These are phyloP conservation scores for Oxyteleia sp. DNA, from an alignment of 2,888 invertebrate species.

Conservation along the genomic window DNA sequence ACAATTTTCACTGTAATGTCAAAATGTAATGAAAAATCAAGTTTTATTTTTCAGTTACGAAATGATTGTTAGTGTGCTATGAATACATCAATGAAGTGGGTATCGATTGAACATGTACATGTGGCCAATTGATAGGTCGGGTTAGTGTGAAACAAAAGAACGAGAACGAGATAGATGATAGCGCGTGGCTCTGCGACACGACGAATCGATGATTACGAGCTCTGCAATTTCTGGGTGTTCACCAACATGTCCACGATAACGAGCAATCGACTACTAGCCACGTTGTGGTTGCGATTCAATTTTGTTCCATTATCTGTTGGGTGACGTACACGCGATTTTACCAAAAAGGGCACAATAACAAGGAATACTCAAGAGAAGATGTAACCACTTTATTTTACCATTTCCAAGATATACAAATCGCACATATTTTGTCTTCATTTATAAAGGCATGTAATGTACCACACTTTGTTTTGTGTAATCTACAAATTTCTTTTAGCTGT, in stretches of 20 bases:
- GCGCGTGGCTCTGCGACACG: constrained; percentile 5
- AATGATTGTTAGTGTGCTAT: constrained; percentile 13
- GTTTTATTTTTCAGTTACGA: constrained; percentile 27
- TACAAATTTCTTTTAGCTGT: too few species aligned
- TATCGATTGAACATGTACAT: constrained; percentile 52
- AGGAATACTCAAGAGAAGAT: neutral
- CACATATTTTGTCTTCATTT: too few species aligned
- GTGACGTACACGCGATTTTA: neutral
- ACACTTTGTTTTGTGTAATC: too few species aligned
- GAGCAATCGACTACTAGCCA: constrained; percentile 31
- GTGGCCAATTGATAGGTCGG: constrained; percentile 58
- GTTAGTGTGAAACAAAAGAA: constrained; percentile 54
- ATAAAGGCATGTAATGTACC: too few species aligned
- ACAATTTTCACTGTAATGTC: too few species aligned
- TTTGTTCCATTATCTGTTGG: constrained; percentile 35
- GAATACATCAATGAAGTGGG: constrained; percentile 27
- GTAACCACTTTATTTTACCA: neutral
- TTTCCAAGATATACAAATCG: too few species aligned
- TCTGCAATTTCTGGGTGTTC: constrained; percentile 46
- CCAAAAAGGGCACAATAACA: constrained; percentile 7
- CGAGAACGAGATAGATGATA: constrained; percentile 9
- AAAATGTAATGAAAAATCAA: too few species aligned
- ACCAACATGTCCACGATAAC: constrained; percentile 40
- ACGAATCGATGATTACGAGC: constrained; percentile 58
- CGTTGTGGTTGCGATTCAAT: constrained; percentile 43